Base-by-base conservation (phyloP, 2,797 vertebrate genomes). In the Corythornis leucogaster region DNA sequence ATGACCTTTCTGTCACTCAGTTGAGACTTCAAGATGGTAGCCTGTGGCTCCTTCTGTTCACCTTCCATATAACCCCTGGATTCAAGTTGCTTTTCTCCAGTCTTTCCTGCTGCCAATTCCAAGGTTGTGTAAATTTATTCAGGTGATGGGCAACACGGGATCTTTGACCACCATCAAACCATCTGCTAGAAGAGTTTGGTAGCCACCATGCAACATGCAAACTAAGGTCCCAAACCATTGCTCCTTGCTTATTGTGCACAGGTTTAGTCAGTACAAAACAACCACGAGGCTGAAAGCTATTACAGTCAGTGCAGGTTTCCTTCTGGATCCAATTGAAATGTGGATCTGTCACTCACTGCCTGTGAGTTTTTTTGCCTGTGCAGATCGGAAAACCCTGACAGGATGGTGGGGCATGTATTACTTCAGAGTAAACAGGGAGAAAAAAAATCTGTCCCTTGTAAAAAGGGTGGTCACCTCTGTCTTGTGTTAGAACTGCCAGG, bases 381-480 rank as follows among this genome's bases (percentile, higher is more conserved):
- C 42, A 46, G 74, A 24, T 57, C 67, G 33, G 15, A 53, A 42
- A 61, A 4, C 10, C 63, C 48, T 31, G 1, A 0, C 1, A 4
- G 15, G 14, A 17, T 2, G 1, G 2, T 2, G 40, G 12, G 20
- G 0, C 67, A 15, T 66, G 9, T 42, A 30, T 11, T 8, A 18
- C 15, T 59, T 26, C 35, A 28, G 61, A 22, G 31, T 42, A 45
- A 89, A 31, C 6, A 15, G 14, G 50, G 43, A 4, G 51, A 14
- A 8, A 30, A 50, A 40, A 63, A 17, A 9, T 30, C 33, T 63
- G 38, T 57, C n/a, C 59, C 40, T n/a, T 69, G 38, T 16, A 33
- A 19, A 22, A 61, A 54, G 6, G 35, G 8, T 22, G 26, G 26
- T 74, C 14, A 15, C 17, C n/a, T 46, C 12, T 62, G 50, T 45